Conservation (phyloP, 1,140 invertebrate genomes). For the Hesperophylax magnus region DNA sequence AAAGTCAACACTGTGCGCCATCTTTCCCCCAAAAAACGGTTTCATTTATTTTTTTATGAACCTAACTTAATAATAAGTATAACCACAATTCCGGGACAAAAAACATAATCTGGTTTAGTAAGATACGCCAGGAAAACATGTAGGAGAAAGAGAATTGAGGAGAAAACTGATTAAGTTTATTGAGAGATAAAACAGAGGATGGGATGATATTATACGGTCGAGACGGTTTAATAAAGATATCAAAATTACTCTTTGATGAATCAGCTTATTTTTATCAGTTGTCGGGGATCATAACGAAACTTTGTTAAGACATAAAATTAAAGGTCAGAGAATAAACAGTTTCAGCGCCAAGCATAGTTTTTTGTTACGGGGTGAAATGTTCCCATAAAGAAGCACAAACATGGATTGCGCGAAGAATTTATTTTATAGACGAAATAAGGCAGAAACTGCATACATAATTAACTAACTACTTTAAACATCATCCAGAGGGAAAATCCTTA, state of each 20-base stretch:
- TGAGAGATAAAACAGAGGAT: background rate
- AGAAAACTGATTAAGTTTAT: slow-evolving; percentile 11
- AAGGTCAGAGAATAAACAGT: too few species aligned
- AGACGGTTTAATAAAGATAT: background rate
- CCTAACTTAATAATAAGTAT: background rate
- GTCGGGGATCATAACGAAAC: background rate
- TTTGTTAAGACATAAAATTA: background rate
- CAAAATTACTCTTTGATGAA: background rate
- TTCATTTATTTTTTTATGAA: too few species aligned
- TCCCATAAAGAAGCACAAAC: too few species aligned
- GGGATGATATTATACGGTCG: background rate
- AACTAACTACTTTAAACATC: too few species aligned
- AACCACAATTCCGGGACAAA: background rate
- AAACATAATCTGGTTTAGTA: background rate
- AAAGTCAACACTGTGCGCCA: background rate
- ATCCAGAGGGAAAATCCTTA: too few species aligned
- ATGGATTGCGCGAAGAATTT: too few species aligned
- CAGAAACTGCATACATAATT: too few species aligned
- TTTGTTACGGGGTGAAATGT: too few species aligned
- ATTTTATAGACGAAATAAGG: too few species aligned
- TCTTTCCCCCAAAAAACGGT: too few species aligned
- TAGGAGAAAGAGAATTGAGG: background rate
- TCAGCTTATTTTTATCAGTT: background rate
- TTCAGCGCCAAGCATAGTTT: too few species aligned
- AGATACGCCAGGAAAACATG: background rate